Conservation (phyloP, 1,140 invertebrate genomes). For the Teleogryllus occipitalis region DNA sequence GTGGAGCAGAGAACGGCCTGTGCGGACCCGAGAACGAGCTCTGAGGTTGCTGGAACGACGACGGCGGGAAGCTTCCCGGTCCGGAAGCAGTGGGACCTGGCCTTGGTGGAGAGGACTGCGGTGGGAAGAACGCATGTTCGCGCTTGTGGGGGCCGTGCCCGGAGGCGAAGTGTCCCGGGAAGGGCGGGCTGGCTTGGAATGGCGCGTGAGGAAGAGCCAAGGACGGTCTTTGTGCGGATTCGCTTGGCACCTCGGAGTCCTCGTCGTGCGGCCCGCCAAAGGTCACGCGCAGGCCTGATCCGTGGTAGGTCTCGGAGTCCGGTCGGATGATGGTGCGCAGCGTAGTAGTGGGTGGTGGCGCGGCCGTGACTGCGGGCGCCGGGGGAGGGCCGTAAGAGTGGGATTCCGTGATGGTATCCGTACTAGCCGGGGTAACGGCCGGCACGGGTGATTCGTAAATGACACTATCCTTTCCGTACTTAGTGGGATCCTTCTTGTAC, state of each 20-base stretch:
- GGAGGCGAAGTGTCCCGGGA: not conserved
- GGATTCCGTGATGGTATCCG: not conserved
- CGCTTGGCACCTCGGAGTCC: slow-evolving; percentile 35
- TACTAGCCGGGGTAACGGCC: slow-evolving; percentile 43
- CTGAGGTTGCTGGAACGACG: slow-evolving; percentile 9
- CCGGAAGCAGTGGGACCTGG: slow-evolving; percentile 24
- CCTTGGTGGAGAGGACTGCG: slow-evolving; percentile 27
- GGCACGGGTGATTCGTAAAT: slow-evolving; percentile 68
- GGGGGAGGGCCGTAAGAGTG: no score
- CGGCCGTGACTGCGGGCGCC: slow-evolving; percentile 25
- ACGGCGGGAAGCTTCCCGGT: not conserved
- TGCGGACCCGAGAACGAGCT: not conserved
- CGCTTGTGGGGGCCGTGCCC: not conserved
- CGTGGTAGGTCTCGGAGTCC: slow-evolving; percentile 70
- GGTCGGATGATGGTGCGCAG: slow-evolving; percentile 72
- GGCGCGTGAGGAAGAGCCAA: slow-evolving; percentile 41
- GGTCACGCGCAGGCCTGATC: slow-evolving; percentile 63
- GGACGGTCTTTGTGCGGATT: slow-evolving; percentile 47
- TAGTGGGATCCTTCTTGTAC: slow-evolving; percentile 64
- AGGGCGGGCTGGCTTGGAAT: not conserved
- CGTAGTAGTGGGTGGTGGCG: slow-evolving; percentile 58
- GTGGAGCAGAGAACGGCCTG: not conserved
- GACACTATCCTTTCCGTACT: slow-evolving; percentile 39
- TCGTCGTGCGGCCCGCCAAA: slow-evolving; percentile 47
- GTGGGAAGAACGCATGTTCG: slow-evolving; percentile 21